Conservation (phyloP, 2,113 vertebrate genomes). For the Danionella cerebrum region DNA sequence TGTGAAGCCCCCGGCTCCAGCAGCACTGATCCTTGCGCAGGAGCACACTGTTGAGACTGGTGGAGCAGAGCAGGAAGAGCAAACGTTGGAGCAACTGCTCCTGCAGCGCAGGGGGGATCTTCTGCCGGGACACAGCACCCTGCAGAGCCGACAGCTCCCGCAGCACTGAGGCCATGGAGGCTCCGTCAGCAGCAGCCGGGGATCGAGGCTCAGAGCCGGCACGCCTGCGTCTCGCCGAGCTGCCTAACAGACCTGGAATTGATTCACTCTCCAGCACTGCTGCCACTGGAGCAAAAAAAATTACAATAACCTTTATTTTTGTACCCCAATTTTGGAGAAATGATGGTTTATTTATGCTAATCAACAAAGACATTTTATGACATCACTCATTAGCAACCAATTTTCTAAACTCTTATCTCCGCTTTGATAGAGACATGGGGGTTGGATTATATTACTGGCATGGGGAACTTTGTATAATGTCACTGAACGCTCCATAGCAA, state of each 20-base stretch:
- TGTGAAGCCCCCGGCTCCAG: conserved; percentile 69
- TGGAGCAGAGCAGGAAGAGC: conserved; percentile 54
- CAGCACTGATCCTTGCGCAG: conserved; percentile 69
- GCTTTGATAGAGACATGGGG: no score
- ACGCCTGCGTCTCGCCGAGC: conserved; percentile 46
- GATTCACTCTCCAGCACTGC: conserved; percentile 70
- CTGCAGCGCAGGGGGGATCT: conserved; percentile 44
- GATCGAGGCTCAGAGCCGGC: conserved; percentile 44
- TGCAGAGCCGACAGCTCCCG: conserved; percentile 57
- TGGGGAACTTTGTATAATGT: no score
- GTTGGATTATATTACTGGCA: no score
- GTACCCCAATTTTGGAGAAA: no score
- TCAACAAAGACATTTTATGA: no score
- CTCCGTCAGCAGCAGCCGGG: not conserved
- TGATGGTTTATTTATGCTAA: no score
- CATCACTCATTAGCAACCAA: no score
- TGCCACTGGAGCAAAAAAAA: conserved; percentile 49
- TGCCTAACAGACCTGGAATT: conserved; percentile 59
- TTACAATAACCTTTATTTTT: not conserved
- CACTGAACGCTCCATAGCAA: no score
- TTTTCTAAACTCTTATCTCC: no score
- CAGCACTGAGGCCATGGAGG: conserved; percentile 58
- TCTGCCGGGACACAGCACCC: conserved; percentile 42
- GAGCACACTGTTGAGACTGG: conserved; percentile 68
- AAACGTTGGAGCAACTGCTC: conserved; percentile 68